Percentiles rank a stretch among this genome's conserved stretches.
phyloP scores from a whole-genome alignment of 2,888 invertebrate genomes.

The Eupithecia dodoneata region DNA sequence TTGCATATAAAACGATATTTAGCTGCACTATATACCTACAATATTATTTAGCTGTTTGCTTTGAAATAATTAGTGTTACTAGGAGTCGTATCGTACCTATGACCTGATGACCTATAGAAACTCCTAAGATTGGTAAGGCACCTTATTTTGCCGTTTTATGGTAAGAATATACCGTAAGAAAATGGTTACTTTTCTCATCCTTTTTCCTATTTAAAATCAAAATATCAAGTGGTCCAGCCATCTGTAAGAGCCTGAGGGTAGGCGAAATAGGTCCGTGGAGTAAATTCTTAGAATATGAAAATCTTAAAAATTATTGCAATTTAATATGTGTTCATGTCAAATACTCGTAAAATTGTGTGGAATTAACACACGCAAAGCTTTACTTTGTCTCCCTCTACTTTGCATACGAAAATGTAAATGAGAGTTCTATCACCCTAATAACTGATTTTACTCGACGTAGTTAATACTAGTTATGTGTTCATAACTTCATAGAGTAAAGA shows the following conservation, averaged over 20 bases:
- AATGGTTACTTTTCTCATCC: not conserved
- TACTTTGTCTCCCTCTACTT: slow-evolving; percentile 50
- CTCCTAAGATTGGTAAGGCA: not conserved
- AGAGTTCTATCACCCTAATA: slow-evolving; percentile 38
- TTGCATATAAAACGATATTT: slow-evolving; percentile 29
- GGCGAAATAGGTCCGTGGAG: not conserved
- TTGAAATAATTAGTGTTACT: not conserved
- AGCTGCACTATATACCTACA: slow-evolving; percentile 11
- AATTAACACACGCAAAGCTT: slow-evolving; percentile 60
- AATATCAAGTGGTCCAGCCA: not conserved
- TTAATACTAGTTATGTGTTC: not conserved
- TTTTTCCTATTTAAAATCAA: not conserved
- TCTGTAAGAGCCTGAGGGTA: not conserved
- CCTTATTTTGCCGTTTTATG: not conserved
- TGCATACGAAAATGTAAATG: slow-evolving; percentile 51
- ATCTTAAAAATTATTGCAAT: not conserved
- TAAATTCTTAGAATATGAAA: not conserved
- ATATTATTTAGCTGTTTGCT: not conserved
- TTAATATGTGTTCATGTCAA: slow-evolving; percentile 51
- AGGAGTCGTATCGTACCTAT: not conserved
- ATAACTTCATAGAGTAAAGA: not conserved
- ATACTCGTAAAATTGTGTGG: slow-evolving; percentile 50
- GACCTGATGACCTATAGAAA: not conserved
- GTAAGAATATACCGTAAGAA: not conserved
- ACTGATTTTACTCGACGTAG: slow-evolving; percentile 16